These are phyloP conservation scores for Gopherus evgoodei DNA, from an alignment of 2,113 vertebrate genomes.

Conservation along the genomic window DNA sequence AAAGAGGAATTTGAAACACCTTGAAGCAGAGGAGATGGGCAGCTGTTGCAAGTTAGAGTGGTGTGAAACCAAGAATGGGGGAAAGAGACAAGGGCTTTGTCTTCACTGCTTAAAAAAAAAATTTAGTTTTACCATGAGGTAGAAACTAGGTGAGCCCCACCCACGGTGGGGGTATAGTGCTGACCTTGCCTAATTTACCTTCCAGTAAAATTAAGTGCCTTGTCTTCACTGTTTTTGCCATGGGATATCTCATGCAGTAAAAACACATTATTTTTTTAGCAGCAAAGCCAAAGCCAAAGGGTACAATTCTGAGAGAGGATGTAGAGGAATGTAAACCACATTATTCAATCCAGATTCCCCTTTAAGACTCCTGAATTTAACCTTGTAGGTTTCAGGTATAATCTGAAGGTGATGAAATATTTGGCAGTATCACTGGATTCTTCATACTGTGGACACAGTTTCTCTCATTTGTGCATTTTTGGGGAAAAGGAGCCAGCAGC, in stretches of 20 bases:
- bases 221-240: not conserved
- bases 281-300: not conserved
- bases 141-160: not conserved
- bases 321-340: not conserved
- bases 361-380: no score
- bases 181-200: not conserved
- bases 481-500: no score
- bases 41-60: not conserved
- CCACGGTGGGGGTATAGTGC: not conserved
- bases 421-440: no score
- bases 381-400: no score
- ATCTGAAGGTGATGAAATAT: no score
- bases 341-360: no score
- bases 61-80: not conserved
- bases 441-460: no score
- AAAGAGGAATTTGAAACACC: not conserved
- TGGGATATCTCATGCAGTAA: not conserved
- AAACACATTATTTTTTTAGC: not conserved
- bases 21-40: not conserved
- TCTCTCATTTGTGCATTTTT: no score
- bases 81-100: fast-evolving
- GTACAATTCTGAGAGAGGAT: not conserved
- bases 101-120: not conserved
- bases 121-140: not conserved
- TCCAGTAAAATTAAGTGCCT: not conserved